These are phyloP conservation scores for Timema podura DNA, from an alignment of 2,888 invertebrate species.

Conservation along the genomic window DNA sequence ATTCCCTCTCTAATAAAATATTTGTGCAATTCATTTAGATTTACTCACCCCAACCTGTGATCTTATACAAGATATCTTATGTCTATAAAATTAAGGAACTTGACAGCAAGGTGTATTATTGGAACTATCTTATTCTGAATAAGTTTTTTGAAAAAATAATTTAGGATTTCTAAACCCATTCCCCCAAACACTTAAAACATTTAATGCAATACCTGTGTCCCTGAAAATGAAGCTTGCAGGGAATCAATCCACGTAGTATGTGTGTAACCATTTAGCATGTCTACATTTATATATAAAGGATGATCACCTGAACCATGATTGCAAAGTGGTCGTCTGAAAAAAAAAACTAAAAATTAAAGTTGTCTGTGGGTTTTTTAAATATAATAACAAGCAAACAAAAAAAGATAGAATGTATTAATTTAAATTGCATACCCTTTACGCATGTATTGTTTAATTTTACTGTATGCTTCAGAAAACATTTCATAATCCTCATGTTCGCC, in stretches of 20 bases:
- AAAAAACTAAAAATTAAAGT: background rate
- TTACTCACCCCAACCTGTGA: too few species aligned
- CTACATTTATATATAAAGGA: slow-evolving; percentile 60
- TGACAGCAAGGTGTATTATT: too few species aligned
- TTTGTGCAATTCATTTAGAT: too few species aligned
- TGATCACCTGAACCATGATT: slow-evolving; percentile 54
- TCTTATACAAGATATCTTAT: too few species aligned
- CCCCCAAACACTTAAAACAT: background rate
- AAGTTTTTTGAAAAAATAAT: too few species aligned
- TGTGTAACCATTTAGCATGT: slow-evolving; percentile 56
- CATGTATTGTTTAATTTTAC: slow-evolving; percentile 52
- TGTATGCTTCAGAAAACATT: slow-evolving; percentile 56
- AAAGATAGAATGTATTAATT: background rate
- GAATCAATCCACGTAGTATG: slow-evolving; percentile 61
- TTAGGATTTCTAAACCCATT: background rate
- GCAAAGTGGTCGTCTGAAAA: slow-evolving; percentile 47
- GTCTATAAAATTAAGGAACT: too few species aligned
- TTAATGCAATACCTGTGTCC: slow-evolving; percentile 39
- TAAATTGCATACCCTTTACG: slow-evolving; percentile 49
- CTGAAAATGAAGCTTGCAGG: slow-evolving; percentile 51
- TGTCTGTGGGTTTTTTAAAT: background rate
- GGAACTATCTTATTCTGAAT: too few species aligned
- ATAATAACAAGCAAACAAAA: slow-evolving; percentile 4
- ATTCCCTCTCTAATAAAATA: too few species aligned
- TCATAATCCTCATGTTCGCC: slow-evolving; percentile 52